These are phyloP conservation scores for Oscheius onirici DNA, from an alignment of 2,888 invertebrate genomes.

Conservation along the genomic window DNA sequence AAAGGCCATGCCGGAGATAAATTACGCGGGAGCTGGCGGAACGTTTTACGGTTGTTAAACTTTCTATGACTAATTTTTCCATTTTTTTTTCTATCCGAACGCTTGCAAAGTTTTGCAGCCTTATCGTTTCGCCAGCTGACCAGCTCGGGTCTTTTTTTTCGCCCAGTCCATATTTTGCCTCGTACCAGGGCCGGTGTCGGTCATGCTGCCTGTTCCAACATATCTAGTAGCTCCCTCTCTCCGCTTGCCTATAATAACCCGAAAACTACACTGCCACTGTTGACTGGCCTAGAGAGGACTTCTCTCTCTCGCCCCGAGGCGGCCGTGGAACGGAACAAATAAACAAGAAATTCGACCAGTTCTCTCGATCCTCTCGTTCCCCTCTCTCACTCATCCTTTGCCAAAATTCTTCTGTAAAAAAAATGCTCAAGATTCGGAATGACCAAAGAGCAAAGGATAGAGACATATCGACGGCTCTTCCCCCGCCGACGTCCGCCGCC, in stretches of 20 bases:
- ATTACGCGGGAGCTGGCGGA: too few relatives aligned
- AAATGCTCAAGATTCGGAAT: neutral
- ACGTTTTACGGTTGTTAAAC: too few relatives aligned
- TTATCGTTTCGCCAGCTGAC: too few relatives aligned
- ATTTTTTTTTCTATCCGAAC: too few relatives aligned
- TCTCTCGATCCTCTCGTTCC: neutral
- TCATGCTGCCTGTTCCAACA: too few relatives aligned
- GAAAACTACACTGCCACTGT: slow-evolving; percentile 21
- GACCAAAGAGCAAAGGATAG: slow-evolving; percentile 4
- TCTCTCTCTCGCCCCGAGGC: neutral
- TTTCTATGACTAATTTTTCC: too few relatives aligned
- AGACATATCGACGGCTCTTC: slow-evolving; percentile 18
- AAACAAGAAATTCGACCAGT: slow-evolving; percentile 34
- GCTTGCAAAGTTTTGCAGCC: too few relatives aligned
- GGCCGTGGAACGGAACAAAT: slow-evolving; percentile 30
- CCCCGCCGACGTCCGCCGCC: neutral
- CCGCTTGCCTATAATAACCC: too few relatives aligned
- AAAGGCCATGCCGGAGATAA: too few relatives aligned
- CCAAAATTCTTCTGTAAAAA: neutral
- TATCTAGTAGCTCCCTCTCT: neutral
- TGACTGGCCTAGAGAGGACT: neutral
- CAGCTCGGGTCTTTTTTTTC: too few relatives aligned
- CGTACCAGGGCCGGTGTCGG: too few relatives aligned
- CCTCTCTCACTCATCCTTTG: neutral
- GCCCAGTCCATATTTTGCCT: too few relatives aligned